Evolutionary conservation across 2,888 invertebrate genomes (phyloP).

Genomic region (Nasonia oneida): DNA sequence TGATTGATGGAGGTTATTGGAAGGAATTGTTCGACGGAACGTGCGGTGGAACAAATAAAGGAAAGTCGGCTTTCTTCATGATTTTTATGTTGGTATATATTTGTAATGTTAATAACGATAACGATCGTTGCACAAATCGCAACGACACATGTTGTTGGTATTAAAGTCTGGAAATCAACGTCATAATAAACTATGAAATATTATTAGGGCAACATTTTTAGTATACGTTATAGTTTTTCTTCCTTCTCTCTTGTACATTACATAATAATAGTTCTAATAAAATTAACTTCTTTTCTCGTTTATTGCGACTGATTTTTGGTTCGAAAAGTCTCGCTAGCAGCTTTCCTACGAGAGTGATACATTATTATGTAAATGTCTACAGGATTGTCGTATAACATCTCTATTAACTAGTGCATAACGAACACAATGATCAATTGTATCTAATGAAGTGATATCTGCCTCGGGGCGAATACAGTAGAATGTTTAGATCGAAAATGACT

Average conservation of each 20-base stretch:
- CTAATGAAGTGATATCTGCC: slow-evolving; percentile 42
- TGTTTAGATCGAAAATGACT: slow-evolving; percentile 60
- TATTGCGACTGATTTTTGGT: slow-evolving; percentile 34
- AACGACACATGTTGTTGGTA: slow-evolving; percentile 41
- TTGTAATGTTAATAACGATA: slow-evolving; percentile 50
- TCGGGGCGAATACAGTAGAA: not conserved
- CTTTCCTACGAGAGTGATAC: slow-evolving; percentile 30
- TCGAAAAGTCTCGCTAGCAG: slow-evolving; percentile 40
- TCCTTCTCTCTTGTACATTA: not conserved
- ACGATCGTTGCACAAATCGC: slow-evolving; percentile 38
- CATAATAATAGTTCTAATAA: slow-evolving; percentile 24
- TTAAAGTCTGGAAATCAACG: slow-evolving; percentile 43
- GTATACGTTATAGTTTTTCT: slow-evolving; percentile 18
- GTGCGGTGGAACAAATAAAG: not conserved
- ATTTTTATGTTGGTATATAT: slow-evolving; percentile 45
- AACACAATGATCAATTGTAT: slow-evolving; percentile 47
- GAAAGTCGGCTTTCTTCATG: not conserved
- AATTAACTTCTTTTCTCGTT: slow-evolving; percentile 28
- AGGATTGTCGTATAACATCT: slow-evolving; percentile 25
- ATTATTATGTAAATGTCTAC: not conserved
- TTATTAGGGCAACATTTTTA: slow-evolving; percentile 46
- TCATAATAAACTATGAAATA: slow-evolving; percentile 42
- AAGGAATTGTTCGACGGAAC: no score
- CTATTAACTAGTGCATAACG: slow-evolving; percentile 28
- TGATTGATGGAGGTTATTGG: not conserved